Conservation (phyloP, 2,888 invertebrate genomes). For the Drosophila meridiana region DNA sequence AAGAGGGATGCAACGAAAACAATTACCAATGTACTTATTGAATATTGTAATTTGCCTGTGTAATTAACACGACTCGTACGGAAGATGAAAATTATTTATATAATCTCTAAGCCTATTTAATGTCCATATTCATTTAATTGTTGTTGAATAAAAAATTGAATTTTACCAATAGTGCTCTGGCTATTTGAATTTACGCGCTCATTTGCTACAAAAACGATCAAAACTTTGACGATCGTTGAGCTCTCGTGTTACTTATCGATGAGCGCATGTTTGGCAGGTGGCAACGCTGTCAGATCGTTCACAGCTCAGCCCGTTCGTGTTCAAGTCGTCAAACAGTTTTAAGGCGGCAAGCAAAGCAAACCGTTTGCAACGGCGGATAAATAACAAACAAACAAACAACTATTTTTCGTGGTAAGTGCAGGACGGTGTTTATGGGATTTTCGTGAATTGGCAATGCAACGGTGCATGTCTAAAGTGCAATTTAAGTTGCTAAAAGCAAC, state of each 20-base stretch:
- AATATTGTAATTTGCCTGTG: conserved; percentile 69
- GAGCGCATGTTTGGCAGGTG: conserved; percentile 8
- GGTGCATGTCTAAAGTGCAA: conserved; percentile 38
- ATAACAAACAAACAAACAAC: background rate
- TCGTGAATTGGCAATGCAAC: conserved; percentile 27
- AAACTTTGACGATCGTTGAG: conserved; percentile 1
- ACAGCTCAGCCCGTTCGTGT: conserved; percentile 21
- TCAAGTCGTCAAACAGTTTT: conserved; percentile 53
- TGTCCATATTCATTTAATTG: conserved; percentile 78
- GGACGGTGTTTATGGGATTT: background rate
- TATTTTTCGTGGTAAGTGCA: conserved; percentile 47
- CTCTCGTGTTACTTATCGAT: conserved; percentile 24
- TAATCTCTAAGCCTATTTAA: conserved; percentile 79
- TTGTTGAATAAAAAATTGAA: conserved; percentile 76
- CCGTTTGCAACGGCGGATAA: conserved; percentile 30
- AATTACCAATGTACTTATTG: conserved; percentile 77
- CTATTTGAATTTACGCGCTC: conserved; percentile 19
- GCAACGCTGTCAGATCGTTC: conserved; percentile 28
- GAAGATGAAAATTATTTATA: conserved; percentile 63
- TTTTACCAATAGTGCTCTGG: no score
- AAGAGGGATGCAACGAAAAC: conserved; percentile 75
- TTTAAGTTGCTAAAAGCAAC: conserved; percentile 3
- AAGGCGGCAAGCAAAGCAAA: conserved; percentile 51
- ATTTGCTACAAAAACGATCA: conserved; percentile 23
- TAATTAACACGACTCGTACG: conserved; percentile 47